A percentile compares a stretch with the other conserved stretches of the same genome.
Conservation (phyloP, 2,888 invertebrate species). For the Synergus laeviventris region DNA sequence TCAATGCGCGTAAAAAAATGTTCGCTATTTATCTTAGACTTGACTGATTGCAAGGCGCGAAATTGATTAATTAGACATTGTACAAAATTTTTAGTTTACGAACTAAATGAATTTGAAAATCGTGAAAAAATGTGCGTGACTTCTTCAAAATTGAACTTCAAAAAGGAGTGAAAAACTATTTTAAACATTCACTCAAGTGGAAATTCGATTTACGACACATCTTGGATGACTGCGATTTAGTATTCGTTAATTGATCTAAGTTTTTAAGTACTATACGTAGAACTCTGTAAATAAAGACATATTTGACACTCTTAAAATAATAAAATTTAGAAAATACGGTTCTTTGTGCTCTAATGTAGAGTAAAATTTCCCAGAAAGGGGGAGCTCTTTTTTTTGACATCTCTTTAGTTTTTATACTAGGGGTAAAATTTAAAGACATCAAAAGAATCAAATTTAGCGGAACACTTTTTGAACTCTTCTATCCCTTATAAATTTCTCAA, state of each 20-base stretch:
- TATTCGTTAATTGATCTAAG: slow-evolving; percentile 9
- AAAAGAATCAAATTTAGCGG: too few species aligned
- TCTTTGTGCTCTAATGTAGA: too few species aligned
- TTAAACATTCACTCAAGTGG: neutral
- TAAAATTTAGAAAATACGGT: too few species aligned
- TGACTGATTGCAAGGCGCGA: neutral
- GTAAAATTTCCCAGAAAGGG: too few species aligned
- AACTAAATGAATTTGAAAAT: slow-evolving; percentile 15
- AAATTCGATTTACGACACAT: slow-evolving; percentile 9
- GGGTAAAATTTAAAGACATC: too few species aligned
- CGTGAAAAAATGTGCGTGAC: neutral
- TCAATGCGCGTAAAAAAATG: neutral
- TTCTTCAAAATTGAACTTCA: neutral
- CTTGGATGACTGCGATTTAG: neutral
- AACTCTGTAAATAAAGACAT: too few species aligned
- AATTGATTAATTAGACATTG: slow-evolving; percentile 17
- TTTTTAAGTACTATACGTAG: slow-evolving; percentile 11
- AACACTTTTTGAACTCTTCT: too few species aligned
- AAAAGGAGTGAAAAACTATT: neutral
- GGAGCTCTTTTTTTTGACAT: too few species aligned
- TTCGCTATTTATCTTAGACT: neutral
- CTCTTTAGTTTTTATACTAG: too few species aligned
- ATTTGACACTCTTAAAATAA: too few species aligned
- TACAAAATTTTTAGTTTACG: slow-evolving; percentile 28
- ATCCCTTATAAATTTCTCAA: too few species aligned